Percentiles rank a stretch among this genome's conserved stretches.
These are phyloP conservation scores for Caenorhabditis parvicauda DNA, from an alignment of 2,888 invertebrate species.

Conservation along the genomic window DNA sequence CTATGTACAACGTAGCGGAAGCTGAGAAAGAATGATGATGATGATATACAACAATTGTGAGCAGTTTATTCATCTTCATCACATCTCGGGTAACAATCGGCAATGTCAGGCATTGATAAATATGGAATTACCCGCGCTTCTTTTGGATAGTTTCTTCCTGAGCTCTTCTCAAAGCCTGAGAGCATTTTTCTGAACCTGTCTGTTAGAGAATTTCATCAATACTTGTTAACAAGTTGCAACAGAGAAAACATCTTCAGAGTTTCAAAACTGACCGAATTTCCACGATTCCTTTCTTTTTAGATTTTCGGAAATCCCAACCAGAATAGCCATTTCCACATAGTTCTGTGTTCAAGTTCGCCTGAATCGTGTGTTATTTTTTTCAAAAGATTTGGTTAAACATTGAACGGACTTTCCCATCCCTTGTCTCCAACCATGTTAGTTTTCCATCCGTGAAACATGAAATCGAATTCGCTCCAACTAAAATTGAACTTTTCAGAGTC, in stretches of 20 bases:
- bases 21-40: not conserved
- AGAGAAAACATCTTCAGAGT: not conserved
- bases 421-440: conserved; percentile 24
- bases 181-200: conserved; percentile 4
- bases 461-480: conserved; percentile 32
- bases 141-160: conserved; percentile 35
- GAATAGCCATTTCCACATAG: conserved; percentile 23
- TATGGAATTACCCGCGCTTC: conserved; percentile 37
- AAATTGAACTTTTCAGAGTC: conserved; percentile 2
- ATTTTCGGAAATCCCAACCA: conserved; percentile 25
- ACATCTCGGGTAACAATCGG: conserved; percentile 47
- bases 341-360: conserved; percentile 25
- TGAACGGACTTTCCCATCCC: conserved; percentile 47
- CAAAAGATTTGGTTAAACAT: conserved; percentile 4
- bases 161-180: conserved; percentile 29
- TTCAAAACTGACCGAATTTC: conserved; percentile 6
- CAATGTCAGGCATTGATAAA: conserved; percentile 40
- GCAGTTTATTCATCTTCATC: conserved; percentile 26
- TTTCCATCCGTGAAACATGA: conserved; percentile 58
- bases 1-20: not conserved
- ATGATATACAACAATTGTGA: not conserved
- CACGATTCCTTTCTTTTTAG: conserved; percentile 21
- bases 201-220: not conserved
- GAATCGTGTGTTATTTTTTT: not conserved
- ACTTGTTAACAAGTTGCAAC: too few relatives aligned